Percentiles rank a stretch among this genome's conserved stretches.
phyloP scores from a whole-genome alignment of 2,888 invertebrate genomes.

The Drosophila neutralis region DNA sequence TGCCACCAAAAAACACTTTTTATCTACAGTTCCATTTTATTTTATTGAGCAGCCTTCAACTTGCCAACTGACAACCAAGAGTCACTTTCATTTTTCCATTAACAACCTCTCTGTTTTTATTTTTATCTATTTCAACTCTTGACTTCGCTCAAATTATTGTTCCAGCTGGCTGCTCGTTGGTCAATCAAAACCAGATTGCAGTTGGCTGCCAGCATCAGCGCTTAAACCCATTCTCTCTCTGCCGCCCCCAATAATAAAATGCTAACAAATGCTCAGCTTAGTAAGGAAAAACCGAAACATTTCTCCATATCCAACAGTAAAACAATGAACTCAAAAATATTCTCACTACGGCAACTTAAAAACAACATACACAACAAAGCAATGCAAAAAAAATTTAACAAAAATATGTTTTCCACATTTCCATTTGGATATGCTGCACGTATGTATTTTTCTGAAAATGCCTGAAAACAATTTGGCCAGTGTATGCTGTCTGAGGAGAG shows the following conservation, averaged over 20 bases:
- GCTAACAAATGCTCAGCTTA: constrained; percentile 54
- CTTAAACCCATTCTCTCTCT: no score
- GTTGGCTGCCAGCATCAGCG: constrained; percentile 4
- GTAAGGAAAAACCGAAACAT: constrained; percentile 65
- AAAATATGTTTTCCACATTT: constrained; percentile 50
- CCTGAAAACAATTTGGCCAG: constrained; percentile 30
- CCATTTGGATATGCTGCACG: constrained; percentile 60
- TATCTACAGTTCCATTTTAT: constrained; percentile 17
- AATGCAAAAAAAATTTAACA: constrained; percentile 10
- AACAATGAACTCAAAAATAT: constrained; percentile 51
- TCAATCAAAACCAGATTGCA: constrained; percentile 66
- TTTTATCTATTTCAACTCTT: constrained; percentile 30
- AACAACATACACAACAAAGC: constrained; percentile 7
- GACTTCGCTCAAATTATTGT: constrained; percentile 26
- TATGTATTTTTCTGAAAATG: constrained; percentile 40
- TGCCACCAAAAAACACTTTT: constrained; percentile 28
- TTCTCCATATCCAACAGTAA: constrained; percentile 57
- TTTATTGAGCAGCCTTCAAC: constrained; percentile 59
- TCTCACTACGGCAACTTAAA: neutral
- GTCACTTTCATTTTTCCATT: constrained; percentile 57
- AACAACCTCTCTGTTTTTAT: neutral
- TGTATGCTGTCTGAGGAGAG: neutral
- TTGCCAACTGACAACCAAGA: constrained; percentile 74
- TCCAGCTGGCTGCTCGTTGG: constrained; percentile 19
- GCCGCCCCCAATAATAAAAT: constrained; percentile 11